Base-by-base conservation (phyloP, 2,113 vertebrate species). In the Eclectus roratus region DNA sequence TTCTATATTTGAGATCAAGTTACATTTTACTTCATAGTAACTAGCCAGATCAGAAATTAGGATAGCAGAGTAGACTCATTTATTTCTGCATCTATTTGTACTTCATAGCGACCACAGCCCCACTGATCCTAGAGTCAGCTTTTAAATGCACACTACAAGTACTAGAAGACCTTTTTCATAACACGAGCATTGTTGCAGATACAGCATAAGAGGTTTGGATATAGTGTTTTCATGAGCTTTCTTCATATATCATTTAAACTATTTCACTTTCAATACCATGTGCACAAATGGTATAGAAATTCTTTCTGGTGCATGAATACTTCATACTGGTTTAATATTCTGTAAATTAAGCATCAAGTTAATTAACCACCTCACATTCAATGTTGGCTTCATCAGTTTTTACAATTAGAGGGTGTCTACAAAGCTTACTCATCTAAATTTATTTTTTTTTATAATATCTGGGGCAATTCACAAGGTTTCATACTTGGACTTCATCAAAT, bases 311-410 rank as follows among this genome's bases (percentile, higher is more conserved):
- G 28, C 24, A 96, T 89, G 91, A 93, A 81, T 70, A 82, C 8
- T 87, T 93, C 27, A 65, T 14, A 82, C 8, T 82, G 43, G 31
- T 94, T 92, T 91, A 47, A 72, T 91, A 96, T 93, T 9, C 27
- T 72, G 37, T 44, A 94, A 89, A 93, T 95, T 95, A 90, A 78
- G 16, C 80, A 85, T 77, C 88, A 89, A 65, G 9, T 52, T 90
- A 94, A 91, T 92, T 92, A 88, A 70, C 19, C 13, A 78, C 20
- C 24, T n/a, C 31, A 85, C 39, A 37, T 90, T 91, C 49, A 85
- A 49, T 85, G 50, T n/a, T 78, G 63, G 15, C 12, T 71, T 17
- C 29, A 65, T 80, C 68, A 80, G 17, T 35, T 66, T 93, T 93
- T 87, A 78, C 23, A 88, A 49, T 78, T 89, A 52, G 49, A 66